phyloP scores from a whole-genome alignment of 2,113 vertebrate genomes.

The Leiothrix lutea region DNA sequence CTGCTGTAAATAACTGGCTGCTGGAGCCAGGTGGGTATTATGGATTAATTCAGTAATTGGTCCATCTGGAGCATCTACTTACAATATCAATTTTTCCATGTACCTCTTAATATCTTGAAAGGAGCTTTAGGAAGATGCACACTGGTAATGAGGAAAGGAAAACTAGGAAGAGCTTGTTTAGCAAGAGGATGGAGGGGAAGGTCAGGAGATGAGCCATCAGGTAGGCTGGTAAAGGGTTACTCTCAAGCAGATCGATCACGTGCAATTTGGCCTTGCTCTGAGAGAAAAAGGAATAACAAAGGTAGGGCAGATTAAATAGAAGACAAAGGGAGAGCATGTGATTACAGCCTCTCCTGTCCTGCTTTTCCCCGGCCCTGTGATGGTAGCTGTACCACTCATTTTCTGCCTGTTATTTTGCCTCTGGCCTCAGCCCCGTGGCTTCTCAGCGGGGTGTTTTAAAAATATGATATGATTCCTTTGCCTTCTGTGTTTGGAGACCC shows the following conservation, averaged over 20 bases:
- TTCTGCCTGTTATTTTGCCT: background rate
- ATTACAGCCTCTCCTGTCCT: background rate
- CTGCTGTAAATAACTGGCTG: slow-evolving; percentile 28
- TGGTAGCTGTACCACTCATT: background rate
- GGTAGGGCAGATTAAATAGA: slow-evolving; percentile 5
- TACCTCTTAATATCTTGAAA: background rate
- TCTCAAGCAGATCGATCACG: background rate
- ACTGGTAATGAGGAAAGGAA: background rate
- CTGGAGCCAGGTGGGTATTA: slow-evolving; percentile 8
- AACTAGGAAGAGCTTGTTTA: background rate
- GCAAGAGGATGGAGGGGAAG: background rate
- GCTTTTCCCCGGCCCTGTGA: background rate
- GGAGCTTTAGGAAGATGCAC: background rate
- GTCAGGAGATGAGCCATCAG: background rate
- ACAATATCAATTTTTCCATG: background rate
- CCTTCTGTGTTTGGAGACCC: slow-evolving; percentile 57
- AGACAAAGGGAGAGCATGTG: background rate
- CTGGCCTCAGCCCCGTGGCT: background rate
- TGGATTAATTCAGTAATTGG: slow-evolving; percentile 48
- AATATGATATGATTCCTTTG: slow-evolving; percentile 32
- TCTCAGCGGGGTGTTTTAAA: slow-evolving; percentile 14
- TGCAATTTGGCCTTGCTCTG: background rate
- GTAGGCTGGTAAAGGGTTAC: background rate
- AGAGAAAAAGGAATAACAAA: background rate
- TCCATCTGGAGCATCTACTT: slow-evolving; percentile 22